Conservation (phyloP, 2,888 invertebrate genomes). For the Agrotis puta region DNA sequence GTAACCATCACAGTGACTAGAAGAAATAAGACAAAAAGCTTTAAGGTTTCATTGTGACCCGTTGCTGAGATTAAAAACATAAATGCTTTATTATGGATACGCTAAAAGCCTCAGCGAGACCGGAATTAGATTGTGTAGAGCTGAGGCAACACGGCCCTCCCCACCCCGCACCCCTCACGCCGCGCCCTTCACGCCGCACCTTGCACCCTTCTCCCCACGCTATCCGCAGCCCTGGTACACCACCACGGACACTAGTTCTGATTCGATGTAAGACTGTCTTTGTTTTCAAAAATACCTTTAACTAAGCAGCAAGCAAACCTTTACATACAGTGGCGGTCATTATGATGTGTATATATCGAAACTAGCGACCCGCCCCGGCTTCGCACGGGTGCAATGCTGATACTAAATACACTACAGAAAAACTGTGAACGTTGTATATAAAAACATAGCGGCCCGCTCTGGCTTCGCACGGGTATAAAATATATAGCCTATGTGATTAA, state of each 20-base stretch:
- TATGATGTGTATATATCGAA: too few species aligned
- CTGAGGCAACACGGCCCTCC: not conserved
- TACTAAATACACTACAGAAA: too few species aligned
- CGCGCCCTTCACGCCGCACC: not conserved
- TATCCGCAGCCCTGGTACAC: slow-evolving; percentile 9
- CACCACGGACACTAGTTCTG: not conserved
- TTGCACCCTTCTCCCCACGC: not conserved
- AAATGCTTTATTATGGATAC: slow-evolving; percentile 64
- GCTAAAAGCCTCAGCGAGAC: slow-evolving; percentile 64
- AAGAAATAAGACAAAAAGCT: slow-evolving; percentile 46
- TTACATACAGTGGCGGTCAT: too few species aligned
- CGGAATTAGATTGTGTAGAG: slow-evolving; percentile 63
- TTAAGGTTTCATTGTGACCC: slow-evolving; percentile 54
- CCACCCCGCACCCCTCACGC: not conserved
- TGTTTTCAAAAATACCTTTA: slow-evolving; percentile 13
- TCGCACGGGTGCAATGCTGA: too few species aligned
- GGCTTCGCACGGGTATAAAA: too few species aligned
- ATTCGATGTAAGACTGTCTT: slow-evolving; percentile 4
- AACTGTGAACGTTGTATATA: too few species aligned
- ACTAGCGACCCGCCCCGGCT: too few species aligned
- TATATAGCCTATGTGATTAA: too few species aligned
- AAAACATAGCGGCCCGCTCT: too few species aligned
- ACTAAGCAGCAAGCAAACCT: not conserved
- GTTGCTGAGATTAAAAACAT: slow-evolving; percentile 66
- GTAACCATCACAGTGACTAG: slow-evolving; percentile 22